Conservation (phyloP, 2,797 vertebrate species). For the Apodemus agrarius region DNA sequence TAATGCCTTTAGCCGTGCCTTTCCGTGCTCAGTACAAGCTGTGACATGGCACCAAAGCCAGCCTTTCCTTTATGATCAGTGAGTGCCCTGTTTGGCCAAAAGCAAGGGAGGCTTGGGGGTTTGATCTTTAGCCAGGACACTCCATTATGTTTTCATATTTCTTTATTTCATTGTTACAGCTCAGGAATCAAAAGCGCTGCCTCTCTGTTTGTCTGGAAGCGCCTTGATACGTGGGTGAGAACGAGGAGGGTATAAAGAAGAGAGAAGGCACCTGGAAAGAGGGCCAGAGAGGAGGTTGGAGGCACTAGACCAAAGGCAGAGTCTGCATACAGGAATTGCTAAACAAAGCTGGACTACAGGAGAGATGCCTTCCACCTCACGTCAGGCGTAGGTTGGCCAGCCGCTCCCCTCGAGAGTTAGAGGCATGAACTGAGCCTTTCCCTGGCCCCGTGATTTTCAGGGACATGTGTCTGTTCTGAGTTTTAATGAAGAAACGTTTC, state of each 20-base stretch:
- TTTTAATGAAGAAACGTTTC: constrained; percentile 6
- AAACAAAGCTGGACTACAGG: constrained; percentile 48
- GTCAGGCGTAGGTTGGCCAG: not conserved
- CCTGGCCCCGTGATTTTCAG: not conserved
- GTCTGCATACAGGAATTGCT: no score
- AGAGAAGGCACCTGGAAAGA: not conserved
- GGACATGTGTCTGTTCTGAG: not conserved
- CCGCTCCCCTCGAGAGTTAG: not conserved
- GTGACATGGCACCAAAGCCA: not conserved
- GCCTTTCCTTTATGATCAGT: not conserved
- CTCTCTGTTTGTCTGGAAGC: not conserved
- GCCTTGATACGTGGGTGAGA: not conserved
- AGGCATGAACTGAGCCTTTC: fast-evolving
- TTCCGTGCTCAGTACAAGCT: not conserved
- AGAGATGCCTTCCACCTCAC: constrained; percentile 67
- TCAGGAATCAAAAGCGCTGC: not conserved
- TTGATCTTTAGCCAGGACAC: not conserved
- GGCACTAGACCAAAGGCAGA: not conserved
- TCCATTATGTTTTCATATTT: not conserved
- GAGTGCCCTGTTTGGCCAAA: not conserved
- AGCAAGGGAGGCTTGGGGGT: not conserved
- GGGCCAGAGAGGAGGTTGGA: not conserved
- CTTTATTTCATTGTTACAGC: constrained; percentile 39
- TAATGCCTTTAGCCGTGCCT: not conserved
- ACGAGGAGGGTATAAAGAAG: not conserved